Percentiles rank a stretch among this genome's conserved stretches.
phyloP scores from a whole-genome alignment of 2,888 invertebrate genomes.

The Busseola fusca region DNA sequence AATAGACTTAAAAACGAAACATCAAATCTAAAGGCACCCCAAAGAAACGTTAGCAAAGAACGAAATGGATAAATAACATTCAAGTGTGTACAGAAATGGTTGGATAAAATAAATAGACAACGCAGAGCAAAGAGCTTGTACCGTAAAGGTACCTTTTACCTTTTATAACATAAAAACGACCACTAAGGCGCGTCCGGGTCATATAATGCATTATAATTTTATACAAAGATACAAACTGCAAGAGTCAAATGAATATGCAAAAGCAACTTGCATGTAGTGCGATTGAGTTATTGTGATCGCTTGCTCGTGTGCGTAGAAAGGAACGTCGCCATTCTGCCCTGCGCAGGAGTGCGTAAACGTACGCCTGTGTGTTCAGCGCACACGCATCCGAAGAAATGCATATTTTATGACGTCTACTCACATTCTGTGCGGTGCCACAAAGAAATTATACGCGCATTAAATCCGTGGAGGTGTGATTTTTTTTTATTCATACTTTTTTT shows the following conservation, averaged over 20 bases:
- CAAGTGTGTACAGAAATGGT: slow-evolving; percentile 52
- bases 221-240: slow-evolving; percentile 88
- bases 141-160: slow-evolving; percentile 61
- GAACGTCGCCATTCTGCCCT: slow-evolving; percentile 43
- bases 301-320: slow-evolving; percentile 70
- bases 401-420: slow-evolving; percentile 89
- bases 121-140: slow-evolving; percentile 44
- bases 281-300: slow-evolving; percentile 87
- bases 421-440: slow-evolving; percentile 89
- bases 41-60: slow-evolving; percentile 30
- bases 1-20: slow-evolving; percentile 12
- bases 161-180: slow-evolving; percentile 75
- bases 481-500: slow-evolving; percentile 69
- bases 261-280: slow-evolving; percentile 79
- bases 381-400: slow-evolving; percentile 86
- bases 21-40: slow-evolving; percentile 11
- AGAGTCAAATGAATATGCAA: slow-evolving; percentile 88
- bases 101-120: slow-evolving; percentile 58
- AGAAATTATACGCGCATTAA: slow-evolving; percentile 89
- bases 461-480: slow-evolving; percentile 85
- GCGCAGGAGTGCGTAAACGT: slow-evolving; percentile 49
- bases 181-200: slow-evolving; percentile 74
- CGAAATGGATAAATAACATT: slow-evolving; percentile 50
- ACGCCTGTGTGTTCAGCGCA: slow-evolving; percentile 67
- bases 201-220: slow-evolving; percentile 89